phyloP scores from a whole-genome alignment of 2,888 invertebrate genomes.

The Automeris io region DNA sequence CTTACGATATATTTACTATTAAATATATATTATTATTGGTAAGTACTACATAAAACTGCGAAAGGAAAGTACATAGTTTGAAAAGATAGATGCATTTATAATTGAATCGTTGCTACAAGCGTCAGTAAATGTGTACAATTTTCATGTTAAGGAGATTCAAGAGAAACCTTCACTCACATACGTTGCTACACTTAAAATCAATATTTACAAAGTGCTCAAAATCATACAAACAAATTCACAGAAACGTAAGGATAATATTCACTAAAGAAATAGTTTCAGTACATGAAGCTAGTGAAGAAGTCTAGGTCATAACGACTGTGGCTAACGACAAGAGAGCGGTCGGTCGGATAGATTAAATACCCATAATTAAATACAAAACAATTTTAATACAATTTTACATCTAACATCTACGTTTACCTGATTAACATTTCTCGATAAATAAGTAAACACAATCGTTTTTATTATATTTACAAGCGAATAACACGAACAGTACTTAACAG shows the following conservation, averaged over 20 bases:
- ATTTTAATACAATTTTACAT: slow-evolving; percentile 75
- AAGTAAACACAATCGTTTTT: slow-evolving; percentile 68
- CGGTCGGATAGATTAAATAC: slow-evolving; percentile 68
- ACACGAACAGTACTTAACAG: slow-evolving; percentile 67
- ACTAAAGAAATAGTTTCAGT: slow-evolving; percentile 40
- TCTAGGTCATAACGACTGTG: slow-evolving; percentile 55
- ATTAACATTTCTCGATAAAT: slow-evolving; percentile 71
- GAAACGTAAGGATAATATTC: slow-evolving; percentile 40
- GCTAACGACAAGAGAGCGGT: slow-evolving; percentile 72
- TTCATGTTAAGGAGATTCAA: slow-evolving; percentile 66
- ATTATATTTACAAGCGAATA: slow-evolving; percentile 76
- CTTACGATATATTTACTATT: slow-evolving; percentile 28
- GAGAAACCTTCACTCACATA: slow-evolving; percentile 65
- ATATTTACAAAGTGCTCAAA: slow-evolving; percentile 72
- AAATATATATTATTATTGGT: slow-evolving; percentile 6
- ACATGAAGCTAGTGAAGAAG: slow-evolving; percentile 45
- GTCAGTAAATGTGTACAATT: slow-evolving; percentile 40
- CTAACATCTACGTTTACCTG: slow-evolving; percentile 72
- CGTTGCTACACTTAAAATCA: slow-evolving; percentile 70
- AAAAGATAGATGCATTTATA: slow-evolving; percentile 5
- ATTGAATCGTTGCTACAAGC: slow-evolving; percentile 24
- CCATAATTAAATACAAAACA: slow-evolving; percentile 73
- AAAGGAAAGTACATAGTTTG: slow-evolving; percentile 2
- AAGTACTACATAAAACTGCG: slow-evolving; percentile 5
- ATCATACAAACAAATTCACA: slow-evolving; percentile 62